Evolutionary conservation across 2,888 invertebrate genomes (phyloP).

Genomic region (Lochmaea capreae): DNA sequence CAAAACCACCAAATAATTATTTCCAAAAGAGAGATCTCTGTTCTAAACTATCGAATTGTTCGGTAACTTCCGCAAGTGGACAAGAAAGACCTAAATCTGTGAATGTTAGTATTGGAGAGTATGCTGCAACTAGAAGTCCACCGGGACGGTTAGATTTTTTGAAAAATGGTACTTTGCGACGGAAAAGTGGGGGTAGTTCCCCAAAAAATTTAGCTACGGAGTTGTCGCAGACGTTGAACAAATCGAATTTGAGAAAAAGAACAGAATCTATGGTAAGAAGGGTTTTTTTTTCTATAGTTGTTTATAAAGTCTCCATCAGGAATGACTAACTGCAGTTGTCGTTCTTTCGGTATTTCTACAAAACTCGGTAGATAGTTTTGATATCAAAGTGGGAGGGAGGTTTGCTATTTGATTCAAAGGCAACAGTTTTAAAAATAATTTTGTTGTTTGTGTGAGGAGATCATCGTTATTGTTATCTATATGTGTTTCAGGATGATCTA

Average conservation of each 20-base stretch:
- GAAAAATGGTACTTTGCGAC: constrained; percentile 60
- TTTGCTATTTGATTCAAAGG: background rate
- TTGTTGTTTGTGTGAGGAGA: too few species aligned
- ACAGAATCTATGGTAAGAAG: constrained; percentile 74
- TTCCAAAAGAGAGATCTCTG: constrained; percentile 66
- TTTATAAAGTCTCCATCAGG: too few species aligned
- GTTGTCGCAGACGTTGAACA: constrained; percentile 78
- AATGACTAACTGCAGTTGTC: background rate
- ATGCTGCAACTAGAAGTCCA: constrained; percentile 71
- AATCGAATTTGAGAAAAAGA: constrained; percentile 81
- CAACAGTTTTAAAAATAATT: background rate
- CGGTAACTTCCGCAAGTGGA: constrained; percentile 41
- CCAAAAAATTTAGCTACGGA: constrained; percentile 75
- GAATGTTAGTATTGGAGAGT: constrained; percentile 79
- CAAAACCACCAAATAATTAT: constrained; percentile 78
- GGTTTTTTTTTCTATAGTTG: too few species aligned
- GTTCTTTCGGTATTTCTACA: too few species aligned
- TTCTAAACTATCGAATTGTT: constrained; percentile 55
- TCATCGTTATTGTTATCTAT: background rate
- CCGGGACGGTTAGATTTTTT: constrained; percentile 81
- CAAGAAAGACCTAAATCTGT: constrained; percentile 69
- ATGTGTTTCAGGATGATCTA: constrained; percentile 61
- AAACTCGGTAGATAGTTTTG: too few species aligned
- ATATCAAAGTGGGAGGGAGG: too few species aligned
- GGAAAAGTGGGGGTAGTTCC: constrained; percentile 32